Evolutionary conservation across 1,140 invertebrate genomes (phyloP), one percentile per base, ranked within the genome.

Genomic region (Oppia nitens): DNA sequence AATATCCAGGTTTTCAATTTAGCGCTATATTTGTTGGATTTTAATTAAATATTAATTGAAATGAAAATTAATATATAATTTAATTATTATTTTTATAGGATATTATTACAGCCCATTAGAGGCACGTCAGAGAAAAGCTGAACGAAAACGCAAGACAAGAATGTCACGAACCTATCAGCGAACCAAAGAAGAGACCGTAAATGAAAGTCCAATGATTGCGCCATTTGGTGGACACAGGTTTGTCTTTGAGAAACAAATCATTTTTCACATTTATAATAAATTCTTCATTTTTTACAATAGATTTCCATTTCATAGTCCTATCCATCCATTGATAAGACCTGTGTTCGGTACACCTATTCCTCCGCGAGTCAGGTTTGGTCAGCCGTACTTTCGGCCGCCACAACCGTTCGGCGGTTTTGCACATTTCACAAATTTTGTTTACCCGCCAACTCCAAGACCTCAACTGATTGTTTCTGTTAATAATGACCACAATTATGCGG

Each of bases 1-100:
- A 79, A 68, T 81, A 80, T 73, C 79, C 79, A 60, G 78, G 78
- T 71, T 52, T 23, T 17, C 25, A 25, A 27, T 40, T 45, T n/a
- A 25, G 17, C 9, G 21, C 23, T 49, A 4, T 12, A n/a, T 49
- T 49, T 20, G 9, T 49, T 20, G 9, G 48, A 20, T 49, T 49
- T 20, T 23, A n/a, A n/a, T n/a, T 49, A n/a, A 20, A 40, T 40
- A 40, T 40, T 40, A 6, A 17, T 6, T 40, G 6, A 40, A 40
- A 40, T n/a, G 32, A 9, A 9, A 9, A 40, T 40, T 17, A 40
- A 17, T 9, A 17, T 9, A 40, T 40, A 20, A 29, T 3, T 29
- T 29, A 11, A 29, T n/a, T 53, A 27, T 27, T 23, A 52, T 54
- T 17, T n/a, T 47, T 26, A 50, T n/a, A 61, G 60, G 60, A n/a